These are phyloP conservation scores for Genyomyrus donnyi DNA, from an alignment of 2,113 vertebrate genomes.

Conservation along the genomic window DNA sequence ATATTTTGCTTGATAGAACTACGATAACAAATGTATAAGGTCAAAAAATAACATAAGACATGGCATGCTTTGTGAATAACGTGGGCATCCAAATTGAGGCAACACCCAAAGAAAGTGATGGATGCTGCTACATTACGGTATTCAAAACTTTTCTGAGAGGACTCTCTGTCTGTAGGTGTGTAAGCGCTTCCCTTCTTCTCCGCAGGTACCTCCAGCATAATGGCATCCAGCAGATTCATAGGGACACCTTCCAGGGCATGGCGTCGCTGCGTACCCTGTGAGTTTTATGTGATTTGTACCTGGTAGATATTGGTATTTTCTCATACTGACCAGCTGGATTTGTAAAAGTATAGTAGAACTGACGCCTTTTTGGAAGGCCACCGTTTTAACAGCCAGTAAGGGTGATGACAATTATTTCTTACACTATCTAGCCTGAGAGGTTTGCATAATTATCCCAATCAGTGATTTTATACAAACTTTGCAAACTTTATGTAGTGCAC, in stretches of 20 bases:
- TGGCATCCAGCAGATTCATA: slow-evolving; percentile 72
- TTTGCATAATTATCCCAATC: neutral
- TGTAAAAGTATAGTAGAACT: neutral
- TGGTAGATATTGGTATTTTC: neutral
- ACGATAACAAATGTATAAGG: neutral
- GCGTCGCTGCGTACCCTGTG: slow-evolving; percentile 77
- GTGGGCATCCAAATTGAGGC: neutral
- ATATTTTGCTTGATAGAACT: neutral
- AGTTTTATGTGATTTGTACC: slow-evolving; percentile 50
- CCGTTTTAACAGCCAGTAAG: neutral
- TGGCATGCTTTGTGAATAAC: neutral
- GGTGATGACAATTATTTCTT: neutral
- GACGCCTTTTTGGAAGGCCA: neutral
- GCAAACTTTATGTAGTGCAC: neutral
- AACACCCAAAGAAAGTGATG: neutral
- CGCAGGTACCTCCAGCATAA: slow-evolving; percentile 87
- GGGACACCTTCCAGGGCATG: slow-evolving; percentile 77
- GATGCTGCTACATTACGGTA: neutral
- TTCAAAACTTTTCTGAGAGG: neutral
- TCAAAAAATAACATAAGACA: neutral
- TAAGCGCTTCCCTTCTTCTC: neutral
- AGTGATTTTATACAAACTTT: neutral
- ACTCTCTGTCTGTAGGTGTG: neutral
- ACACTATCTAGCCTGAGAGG: neutral
- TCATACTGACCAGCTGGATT: neutral